Conservation (phyloP, 2,888 invertebrate species). For the Lumbricus terrestris region DNA sequence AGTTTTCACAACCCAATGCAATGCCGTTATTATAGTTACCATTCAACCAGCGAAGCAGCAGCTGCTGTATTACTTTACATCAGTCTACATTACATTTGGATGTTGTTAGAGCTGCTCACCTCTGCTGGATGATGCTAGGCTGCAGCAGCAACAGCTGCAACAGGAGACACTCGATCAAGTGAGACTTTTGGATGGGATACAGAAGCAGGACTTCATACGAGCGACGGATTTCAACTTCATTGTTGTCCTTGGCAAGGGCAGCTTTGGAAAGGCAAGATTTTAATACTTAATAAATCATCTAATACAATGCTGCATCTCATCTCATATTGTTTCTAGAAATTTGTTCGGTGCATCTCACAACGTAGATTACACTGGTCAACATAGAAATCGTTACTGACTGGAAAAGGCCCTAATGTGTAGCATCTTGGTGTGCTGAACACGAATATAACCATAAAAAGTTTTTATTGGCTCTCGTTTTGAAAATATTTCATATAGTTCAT, state of each 20-base stretch:
- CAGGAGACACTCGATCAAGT: neutral
- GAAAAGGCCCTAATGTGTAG: too few species aligned
- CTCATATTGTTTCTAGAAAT: too few species aligned
- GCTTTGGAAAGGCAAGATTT: constrained; percentile 84
- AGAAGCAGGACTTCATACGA: constrained; percentile 77
- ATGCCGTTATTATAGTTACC: too few species aligned
- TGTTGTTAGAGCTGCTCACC: neutral
- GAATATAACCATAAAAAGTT: too few species aligned
- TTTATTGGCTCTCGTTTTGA: too few species aligned
- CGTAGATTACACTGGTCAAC: too few species aligned
- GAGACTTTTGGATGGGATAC: constrained; percentile 17
- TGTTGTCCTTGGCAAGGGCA: constrained; percentile 93
- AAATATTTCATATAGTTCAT: too few species aligned
- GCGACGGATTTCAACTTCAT: constrained; percentile 98
- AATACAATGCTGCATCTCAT: neutral
- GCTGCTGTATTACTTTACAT: neutral
- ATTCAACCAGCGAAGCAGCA: neutral
- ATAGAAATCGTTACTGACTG: too few species aligned
- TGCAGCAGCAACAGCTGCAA: neutral
- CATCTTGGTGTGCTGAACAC: too few species aligned
- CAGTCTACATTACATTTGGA: neutral
- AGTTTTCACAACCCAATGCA: neutral
- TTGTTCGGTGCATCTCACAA: too few species aligned
- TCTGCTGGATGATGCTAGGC: neutral
- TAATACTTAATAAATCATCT: too few species aligned